Conservation (phyloP, 2,888 invertebrate genomes). For the Eupithecia vulgata region DNA sequence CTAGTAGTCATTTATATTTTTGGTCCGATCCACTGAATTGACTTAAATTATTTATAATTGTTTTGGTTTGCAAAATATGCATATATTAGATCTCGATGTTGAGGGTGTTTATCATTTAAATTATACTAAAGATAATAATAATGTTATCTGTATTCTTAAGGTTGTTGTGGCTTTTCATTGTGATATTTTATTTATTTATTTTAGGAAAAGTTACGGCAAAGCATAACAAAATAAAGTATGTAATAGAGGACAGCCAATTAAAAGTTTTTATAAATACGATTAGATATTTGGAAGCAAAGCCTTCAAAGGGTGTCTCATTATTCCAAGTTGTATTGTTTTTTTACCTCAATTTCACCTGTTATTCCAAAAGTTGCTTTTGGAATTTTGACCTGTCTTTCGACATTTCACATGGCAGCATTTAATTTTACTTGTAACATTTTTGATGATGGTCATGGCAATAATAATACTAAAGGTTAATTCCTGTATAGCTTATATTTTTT, state of each 20-base stretch:
- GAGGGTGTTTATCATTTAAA: constrained; percentile 14
- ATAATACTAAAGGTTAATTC: not conserved
- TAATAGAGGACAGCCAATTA: no score
- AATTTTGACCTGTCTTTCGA: not conserved
- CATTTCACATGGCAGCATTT: not conserved
- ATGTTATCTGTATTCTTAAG: not conserved
- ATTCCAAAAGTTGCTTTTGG: not conserved
- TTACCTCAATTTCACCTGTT: not conserved
- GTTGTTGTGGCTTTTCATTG: not conserved
- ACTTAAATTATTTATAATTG: no score
- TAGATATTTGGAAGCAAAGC: not conserved
- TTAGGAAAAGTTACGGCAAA: no score
- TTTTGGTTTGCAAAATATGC: no score
- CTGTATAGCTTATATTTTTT: not conserved
- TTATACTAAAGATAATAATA: not conserved
- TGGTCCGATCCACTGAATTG: no score
- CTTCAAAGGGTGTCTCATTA: not conserved
- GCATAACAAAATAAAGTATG: no score
- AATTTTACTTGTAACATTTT: not conserved
- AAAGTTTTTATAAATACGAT: no score
- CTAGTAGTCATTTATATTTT: no score
- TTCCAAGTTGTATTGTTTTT: not conserved
- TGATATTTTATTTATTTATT: not conserved
- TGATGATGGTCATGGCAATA: not conserved
- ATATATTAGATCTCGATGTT: constrained; percentile 24